Percentiles rank a stretch among this genome's conserved stretches.
These are phyloP conservation scores for Cichladusa arquata DNA, from an alignment of 2,113 vertebrate species.

Conservation along the genomic window DNA sequence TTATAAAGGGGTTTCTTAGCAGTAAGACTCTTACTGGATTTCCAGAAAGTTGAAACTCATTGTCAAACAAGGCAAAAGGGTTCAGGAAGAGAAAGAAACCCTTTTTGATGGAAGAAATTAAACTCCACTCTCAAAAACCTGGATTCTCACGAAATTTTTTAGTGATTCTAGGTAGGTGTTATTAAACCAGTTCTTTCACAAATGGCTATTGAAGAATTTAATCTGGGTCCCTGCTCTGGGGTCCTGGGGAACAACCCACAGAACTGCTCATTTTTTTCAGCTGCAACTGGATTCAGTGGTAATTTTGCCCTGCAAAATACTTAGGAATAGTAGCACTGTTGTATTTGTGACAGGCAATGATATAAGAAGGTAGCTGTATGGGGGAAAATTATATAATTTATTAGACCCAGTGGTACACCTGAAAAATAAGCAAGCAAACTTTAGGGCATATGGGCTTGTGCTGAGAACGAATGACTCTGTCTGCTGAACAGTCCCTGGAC, in stretches of 20 bases:
- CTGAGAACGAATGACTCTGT: neutral
- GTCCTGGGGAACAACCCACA: neutral
- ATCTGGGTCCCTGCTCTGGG: neutral
- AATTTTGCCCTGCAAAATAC: neutral
- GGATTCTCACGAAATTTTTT: neutral
- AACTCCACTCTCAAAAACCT: neutral
- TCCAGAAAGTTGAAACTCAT: neutral
- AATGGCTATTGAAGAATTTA: neutral
- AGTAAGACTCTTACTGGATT: neutral
- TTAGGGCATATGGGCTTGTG: fast-evolving
- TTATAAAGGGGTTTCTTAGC: slow-evolving; percentile 14
- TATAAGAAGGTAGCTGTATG: neutral
- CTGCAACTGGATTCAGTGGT: neutral
- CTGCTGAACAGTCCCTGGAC: neutral
- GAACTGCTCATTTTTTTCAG: neutral
- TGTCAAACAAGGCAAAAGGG: neutral
- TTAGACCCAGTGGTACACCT: neutral
- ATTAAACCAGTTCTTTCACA: neutral
- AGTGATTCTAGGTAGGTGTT: neutral
- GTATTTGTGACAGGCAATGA: neutral
- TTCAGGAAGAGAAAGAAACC: neutral
- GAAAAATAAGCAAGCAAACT: neutral
- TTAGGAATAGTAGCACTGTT: neutral
- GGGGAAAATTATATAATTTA: neutral
- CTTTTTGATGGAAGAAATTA: neutral